Evolutionary conservation across 1,140 invertebrate genomes (phyloP), one percentile per base, ranked within the genome.

Genomic region (Eurytemora carolleeae): DNA sequence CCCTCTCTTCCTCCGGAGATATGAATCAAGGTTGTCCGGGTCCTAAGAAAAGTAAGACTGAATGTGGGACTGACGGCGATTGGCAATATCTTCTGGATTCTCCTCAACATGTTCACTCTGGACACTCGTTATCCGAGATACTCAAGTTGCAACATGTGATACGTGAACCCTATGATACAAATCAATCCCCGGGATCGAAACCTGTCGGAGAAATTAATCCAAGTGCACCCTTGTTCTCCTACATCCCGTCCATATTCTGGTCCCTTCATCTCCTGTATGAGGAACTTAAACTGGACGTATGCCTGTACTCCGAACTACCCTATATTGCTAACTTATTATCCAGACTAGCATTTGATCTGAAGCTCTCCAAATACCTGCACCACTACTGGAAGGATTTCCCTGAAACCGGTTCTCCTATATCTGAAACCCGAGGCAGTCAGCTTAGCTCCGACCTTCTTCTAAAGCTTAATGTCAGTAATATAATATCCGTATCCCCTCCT

Each of bases 341-440:
- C 7, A 85, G 88, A 68, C 71, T 95, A 55, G 79, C 87, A 1
- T 76, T 76, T 23, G 87, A 92, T 72, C 76, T 95, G 57, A 76
- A 79, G 58, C 75, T 88, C 23, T 71, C 77, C 0, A 72, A 75
- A 20, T 95, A 87, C 68, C 71, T 80, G 15, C 77, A 85, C 67
- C 81, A 88, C 70, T 96, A 96, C 70, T 84, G 85, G 74, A 73
- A 84, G 64, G 89, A 95, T 74, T 90, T 83, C 69, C 87, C 90
- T 0, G 70, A 74, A 2, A 68, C 80, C 17, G 81, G 75, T 67
- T 68, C 68, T 15, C 18, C 18, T 12, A 7, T 12, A 44, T 53
- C 64, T 75, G 44, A 69, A 72, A 22, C 68, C 66, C 59, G 63
- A 52, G 53, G 63, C 58, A 53, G 67, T 67, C 66, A 71, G 65